Evolutionary conservation across 2,888 invertebrate species (phyloP), one percentile per base, ranked within the genome.

Genomic region (Hybos culiciformis): DNA sequence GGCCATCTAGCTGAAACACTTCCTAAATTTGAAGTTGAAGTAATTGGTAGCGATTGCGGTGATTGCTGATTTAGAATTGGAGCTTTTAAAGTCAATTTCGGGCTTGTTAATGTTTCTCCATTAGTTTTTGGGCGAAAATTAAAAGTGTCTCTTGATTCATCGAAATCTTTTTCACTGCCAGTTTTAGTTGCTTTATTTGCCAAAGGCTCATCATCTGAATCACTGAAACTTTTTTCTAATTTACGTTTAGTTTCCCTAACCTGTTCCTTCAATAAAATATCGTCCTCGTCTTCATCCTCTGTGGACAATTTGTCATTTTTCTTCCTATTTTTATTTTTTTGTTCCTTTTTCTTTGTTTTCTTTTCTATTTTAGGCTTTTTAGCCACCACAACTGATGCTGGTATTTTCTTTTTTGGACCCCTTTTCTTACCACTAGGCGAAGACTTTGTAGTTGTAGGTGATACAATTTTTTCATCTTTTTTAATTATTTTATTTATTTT

Each of bases 141-240:
- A 29, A 29, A n/a, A 3, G 29, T n/a, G 12, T 29, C 29, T n/a
- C n/a, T 29, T 7, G 51, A 42, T 46, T 47, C 48, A 48, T 54
- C 46, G 50, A 46, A 43, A 46, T 51, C 48, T 29, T 29, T 55
- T 41, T 59, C 58, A 43, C 47, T 48, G n/a, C n/a, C n/a, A 24
- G 54, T 47, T 45, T 59, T 57, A 39, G 69, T 69, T 19, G 75
- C 60, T 54, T 76, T 71, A 43, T 67, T 66, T 17, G 74, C 74
- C 40, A 78, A 54, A 9, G 77, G 77, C 56, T 79, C 79, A 53
- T 78, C 78, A 51, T 79, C 78, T 2, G 77, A 78, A 55, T 77
- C 77, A 52, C 71, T 73, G 46, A 74, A 75, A 50, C 66, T 71
- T 48, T 67, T 68, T 45, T 70, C 67, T 8, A 66, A 53, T 52